Evolutionary conservation across 2,888 invertebrate species (phyloP).

Genomic region (Plemyria rubiginata): DNA sequence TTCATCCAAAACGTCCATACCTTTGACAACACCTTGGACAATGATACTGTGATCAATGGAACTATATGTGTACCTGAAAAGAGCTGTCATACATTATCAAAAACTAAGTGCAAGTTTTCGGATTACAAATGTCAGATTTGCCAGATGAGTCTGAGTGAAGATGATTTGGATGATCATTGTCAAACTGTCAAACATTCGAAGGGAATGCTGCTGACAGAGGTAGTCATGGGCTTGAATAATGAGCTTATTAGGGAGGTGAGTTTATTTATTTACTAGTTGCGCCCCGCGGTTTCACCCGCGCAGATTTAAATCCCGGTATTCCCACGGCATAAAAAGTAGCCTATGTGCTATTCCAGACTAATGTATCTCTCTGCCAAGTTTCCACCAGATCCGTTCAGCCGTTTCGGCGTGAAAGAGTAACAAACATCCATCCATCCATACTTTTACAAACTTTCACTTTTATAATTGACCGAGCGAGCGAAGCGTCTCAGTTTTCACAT

Average conservation of each 20-base stretch:
- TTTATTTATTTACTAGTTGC: too few species aligned
- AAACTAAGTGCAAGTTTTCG: not conserved
- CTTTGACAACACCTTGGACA: slow-evolving; percentile 13
- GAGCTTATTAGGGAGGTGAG: slow-evolving; percentile 39
- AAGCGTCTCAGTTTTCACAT: too few species aligned
- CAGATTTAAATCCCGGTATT: too few species aligned
- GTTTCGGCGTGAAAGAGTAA: too few species aligned
- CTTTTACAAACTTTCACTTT: too few species aligned
- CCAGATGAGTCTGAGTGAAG: slow-evolving; percentile 12
- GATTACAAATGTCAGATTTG: slow-evolving; percentile 32
- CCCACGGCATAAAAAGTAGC: too few species aligned
- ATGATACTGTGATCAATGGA: slow-evolving; percentile 47
- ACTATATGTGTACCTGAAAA: slow-evolving; percentile 40
- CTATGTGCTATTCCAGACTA: too few species aligned
- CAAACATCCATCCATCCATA: too few species aligned
- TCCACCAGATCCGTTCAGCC: too few species aligned
- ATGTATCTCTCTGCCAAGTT: too few species aligned
- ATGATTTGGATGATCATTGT: slow-evolving; percentile 18
- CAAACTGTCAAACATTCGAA: slow-evolving; percentile 13
- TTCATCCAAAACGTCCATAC: not conserved
- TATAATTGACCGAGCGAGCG: too few species aligned
- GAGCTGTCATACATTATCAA: slow-evolving; percentile 44
- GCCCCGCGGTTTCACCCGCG: too few species aligned
- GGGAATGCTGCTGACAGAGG: slow-evolving; percentile 4
- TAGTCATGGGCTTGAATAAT: slow-evolving; percentile 6